Evolutionary conservation across 2,113 vertebrate species (phyloP).

Genomic region (Puffinus mauretanicus): DNA sequence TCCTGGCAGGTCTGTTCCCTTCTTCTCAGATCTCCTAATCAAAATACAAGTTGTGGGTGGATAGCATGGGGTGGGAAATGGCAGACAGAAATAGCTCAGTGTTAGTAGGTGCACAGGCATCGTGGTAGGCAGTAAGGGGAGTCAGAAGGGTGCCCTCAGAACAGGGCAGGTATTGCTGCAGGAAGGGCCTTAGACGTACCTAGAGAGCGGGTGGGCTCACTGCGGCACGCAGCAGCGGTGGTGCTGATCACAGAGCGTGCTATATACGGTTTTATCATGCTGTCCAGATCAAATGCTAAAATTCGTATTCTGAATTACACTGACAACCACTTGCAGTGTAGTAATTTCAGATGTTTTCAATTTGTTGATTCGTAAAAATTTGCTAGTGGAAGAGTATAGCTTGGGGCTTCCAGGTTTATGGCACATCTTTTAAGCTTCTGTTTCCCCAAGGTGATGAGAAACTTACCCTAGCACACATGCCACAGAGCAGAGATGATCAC

Average conservation of each 20-base stretch:
- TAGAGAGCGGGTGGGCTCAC: not conserved
- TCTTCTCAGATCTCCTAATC: not conserved
- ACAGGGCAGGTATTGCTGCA: not conserved
- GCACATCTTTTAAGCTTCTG: not conserved
- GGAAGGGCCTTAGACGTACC: not conserved
- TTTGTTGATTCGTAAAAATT: not conserved
- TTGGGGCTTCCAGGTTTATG: not conserved
- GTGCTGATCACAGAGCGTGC: not conserved
- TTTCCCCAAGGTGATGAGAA: not conserved
- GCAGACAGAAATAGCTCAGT: not conserved
- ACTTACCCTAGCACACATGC: rapidly evolving
- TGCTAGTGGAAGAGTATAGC: not conserved
- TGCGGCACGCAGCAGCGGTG: rapidly evolving
- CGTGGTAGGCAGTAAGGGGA: rapidly evolving
- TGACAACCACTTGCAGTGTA: not conserved
- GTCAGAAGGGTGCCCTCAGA: not conserved
- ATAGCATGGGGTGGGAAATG: not conserved
- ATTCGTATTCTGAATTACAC: not conserved
- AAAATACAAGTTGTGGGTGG: not conserved
- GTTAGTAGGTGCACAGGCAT: not conserved
- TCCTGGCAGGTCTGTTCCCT: not conserved
- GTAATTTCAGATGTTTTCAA: not conserved
- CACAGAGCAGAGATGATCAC: not conserved
- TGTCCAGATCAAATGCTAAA: not conserved
- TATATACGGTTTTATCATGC: not conserved